Conservation (phyloP, 2,797 vertebrate species). For the Myotis vivesi region DNA sequence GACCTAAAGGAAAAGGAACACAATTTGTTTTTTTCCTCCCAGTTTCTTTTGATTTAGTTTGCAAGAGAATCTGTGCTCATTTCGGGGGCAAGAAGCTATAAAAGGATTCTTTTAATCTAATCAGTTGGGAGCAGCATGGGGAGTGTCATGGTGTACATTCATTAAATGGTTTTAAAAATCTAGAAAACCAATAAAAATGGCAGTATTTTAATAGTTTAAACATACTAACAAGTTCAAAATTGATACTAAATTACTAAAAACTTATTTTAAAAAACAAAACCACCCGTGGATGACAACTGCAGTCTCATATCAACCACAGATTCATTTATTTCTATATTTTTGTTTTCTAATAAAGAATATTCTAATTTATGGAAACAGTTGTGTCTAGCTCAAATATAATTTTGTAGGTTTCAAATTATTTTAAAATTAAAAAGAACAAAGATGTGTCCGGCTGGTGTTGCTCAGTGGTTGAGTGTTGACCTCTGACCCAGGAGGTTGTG, state of each 20-base stretch:
- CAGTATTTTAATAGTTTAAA: constrained; percentile 44
- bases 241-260: constrained; percentile 19
- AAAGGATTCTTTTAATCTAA: constrained; percentile 24
- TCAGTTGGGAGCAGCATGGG: background rate
- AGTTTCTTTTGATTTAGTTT: background rate
- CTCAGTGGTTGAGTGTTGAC: background rate
- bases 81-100: background rate
- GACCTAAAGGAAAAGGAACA: constrained; percentile 14
- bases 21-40: background rate
- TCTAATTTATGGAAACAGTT: constrained; percentile 12
- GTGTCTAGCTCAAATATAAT: constrained; percentile 14
- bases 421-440: constrained; percentile 22
- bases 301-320: background rate
- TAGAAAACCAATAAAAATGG: constrained; percentile 32
- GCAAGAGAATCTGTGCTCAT: background rate
- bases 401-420: constrained; percentile 32
- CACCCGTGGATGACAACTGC: background rate
- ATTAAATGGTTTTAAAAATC: constrained; percentile 37
- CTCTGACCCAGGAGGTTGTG: no score
- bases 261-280: background rate
- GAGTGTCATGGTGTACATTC: background rate
- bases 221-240: constrained; percentile 25
- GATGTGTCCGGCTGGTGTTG: background rate
- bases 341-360: constrained; percentile 2
- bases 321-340: background rate